A percentile compares a stretch with the other conserved stretches of the same genome.
These are phyloP conservation scores for Lasioglossum zephyrum DNA, from an alignment of 2,888 invertebrate species.

Conservation along the genomic window DNA sequence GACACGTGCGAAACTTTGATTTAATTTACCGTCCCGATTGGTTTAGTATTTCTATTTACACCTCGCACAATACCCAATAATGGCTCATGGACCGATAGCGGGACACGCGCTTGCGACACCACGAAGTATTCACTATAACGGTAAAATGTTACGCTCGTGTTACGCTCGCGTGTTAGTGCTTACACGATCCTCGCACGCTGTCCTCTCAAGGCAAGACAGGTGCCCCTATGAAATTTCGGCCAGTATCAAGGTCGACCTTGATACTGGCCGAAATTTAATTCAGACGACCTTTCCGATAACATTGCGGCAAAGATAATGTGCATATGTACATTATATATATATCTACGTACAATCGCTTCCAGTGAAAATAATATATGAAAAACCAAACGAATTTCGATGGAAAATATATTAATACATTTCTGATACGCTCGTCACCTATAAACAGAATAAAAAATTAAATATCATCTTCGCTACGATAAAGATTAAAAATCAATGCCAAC, in stretches of 20 bases:
- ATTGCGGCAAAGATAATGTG: background rate
- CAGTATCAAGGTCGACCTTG: background rate
- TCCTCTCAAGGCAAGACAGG: background rate
- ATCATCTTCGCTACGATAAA: background rate
- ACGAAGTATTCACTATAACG: constrained; percentile 11
- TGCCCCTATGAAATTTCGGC: background rate
- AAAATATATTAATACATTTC: background rate
- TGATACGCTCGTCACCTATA: too few species aligned
- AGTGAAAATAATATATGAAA: background rate
- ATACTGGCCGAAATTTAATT: background rate
- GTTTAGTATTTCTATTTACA: constrained; percentile 18
- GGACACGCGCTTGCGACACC: constrained; percentile 6
- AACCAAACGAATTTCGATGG: background rate
- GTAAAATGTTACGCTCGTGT: constrained; percentile 19
- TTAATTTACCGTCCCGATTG: constrained; percentile 3
- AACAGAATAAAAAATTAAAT: background rate
- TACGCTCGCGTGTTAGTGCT: background rate
- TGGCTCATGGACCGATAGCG: background rate
- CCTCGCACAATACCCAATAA: background rate
- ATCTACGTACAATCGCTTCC: background rate
- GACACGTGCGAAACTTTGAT: constrained; percentile 28
- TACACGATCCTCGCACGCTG: background rate
- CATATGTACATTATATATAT: background rate
- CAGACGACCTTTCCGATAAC: background rate
- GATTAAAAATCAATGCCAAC: background rate